Base-by-base conservation (phyloP, 1,140 invertebrate species). In the Colletes gigas region DNA sequence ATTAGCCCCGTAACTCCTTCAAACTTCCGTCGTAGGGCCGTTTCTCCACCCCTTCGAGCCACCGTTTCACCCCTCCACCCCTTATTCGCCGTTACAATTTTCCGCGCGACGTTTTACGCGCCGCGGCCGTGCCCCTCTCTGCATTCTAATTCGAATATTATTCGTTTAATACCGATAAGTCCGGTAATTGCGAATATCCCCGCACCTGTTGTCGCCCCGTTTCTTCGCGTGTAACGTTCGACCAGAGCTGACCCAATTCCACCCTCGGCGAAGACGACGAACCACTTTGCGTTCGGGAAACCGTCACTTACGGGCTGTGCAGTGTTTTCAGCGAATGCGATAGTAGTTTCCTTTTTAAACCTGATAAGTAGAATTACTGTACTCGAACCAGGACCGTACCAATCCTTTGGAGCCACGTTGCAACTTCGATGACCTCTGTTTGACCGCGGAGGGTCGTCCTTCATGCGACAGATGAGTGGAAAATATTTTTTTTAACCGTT, bases 1-100 rank as follows among this genome's bases (percentile, higher is more conserved):
- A 85, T 84, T 84, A 84, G 57, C 44, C 77, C 57, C 71, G 71
- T 75, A 72, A 82, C 21, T 67, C 14, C 55, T 66, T 55, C 15
- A 12, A 77, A 83, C 52, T 81, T 83, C 47, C 54, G 68, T 19
- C 17, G 30, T 15, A n/a, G n/a, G 66, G 60, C 0, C 60, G 30
- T 30, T 14, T 39, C 12, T 39, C 5, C 30, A 1, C 30, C 30
- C 1, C 60, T 15, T 14, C 19, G 30, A 5, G 10, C 30, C 30
- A 15, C 21, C 0, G 17, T 14, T 1, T 0, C 17, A 41, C 47
- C 15, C 9, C 4, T 30, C 8, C 7, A 1, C 6, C 44, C 19
- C 12, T n/a, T 10, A 0, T 14, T 6, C 63, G 14, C 17, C 41
- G 65, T 0, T 39, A 39, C 44, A 52, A 47, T 67, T 67, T 67